Base-by-base conservation (phyloP, 2,797 vertebrate genomes). In the Mus caroli region DNA sequence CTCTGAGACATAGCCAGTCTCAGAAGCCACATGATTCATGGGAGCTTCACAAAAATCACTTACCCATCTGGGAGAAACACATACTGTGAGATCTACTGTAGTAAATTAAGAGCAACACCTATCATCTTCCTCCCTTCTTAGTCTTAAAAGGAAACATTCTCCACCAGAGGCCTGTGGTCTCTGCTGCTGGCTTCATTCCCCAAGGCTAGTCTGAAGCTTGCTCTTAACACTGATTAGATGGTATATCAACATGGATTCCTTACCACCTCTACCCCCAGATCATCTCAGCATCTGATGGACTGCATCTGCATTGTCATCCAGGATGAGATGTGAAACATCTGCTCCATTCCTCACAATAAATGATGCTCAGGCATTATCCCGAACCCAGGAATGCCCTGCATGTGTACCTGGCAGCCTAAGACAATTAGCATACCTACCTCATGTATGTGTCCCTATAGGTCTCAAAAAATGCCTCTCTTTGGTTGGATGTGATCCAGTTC, bases 401-500 rank as follows among this genome's bases (percentile, higher is more conserved):
- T 17, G 62, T 0, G 1, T 31, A 12, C 62, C 13, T 31, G 28
- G 28, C 1, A 64, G 28, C 28, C 28, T 64, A 67, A 69, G 14
- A 69, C 31, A 2, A n/a, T 34, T n/a, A 69, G 64, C 64, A 69
- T 69, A 14, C 5, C 31, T 34, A 69, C 26, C 31, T 4, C 4
- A 31, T 43, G 37, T 15, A 43, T 40, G 56, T 24, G 14, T 31
- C 37, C 8, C 37, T 62, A 31, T 9, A 69, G 64, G 99, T 99
- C 98, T 99, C 99, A 69, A 99, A 98, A 97, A 99, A 67, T 28
- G 31, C 99, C 97, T 99, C 99, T 24, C 99, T 98, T 96, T 99
- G 99, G 1, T 99, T 99, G 43, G 99, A 99, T 11, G 99, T 99
- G 93, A 99, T 99, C 89, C 99, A 99, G 98, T 77, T 14, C 14